A percentile compares a stretch with the other conserved stretches of the same genome.
Evolutionary conservation across 2,888 invertebrate genomes (phyloP).

Genomic region (Volucella inanis): DNA sequence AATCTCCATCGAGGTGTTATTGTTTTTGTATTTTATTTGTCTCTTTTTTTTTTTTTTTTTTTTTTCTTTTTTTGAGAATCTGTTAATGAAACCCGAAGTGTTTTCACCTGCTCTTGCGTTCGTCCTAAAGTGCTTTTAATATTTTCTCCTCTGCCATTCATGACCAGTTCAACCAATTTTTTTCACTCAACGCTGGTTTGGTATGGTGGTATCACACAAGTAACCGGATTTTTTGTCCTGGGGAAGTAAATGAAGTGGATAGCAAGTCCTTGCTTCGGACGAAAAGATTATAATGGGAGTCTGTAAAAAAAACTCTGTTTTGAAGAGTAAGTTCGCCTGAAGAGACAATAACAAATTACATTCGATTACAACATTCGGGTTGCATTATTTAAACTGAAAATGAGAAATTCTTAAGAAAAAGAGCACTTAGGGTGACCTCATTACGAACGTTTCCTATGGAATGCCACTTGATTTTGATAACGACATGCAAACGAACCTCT

Average conservation of each 20-base stretch:
- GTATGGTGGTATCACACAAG: too few relatives aligned
- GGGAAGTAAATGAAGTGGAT: slow-evolving; percentile 1
- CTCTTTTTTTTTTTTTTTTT: background rate
- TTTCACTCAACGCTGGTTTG: background rate
- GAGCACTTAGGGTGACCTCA: too few relatives aligned
- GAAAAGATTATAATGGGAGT: background rate
- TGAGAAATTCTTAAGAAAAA: too few relatives aligned
- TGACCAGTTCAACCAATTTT: slow-evolving; percentile 1
- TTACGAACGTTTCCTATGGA: too few relatives aligned
- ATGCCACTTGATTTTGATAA: too few relatives aligned
- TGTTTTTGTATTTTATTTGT: too few relatives aligned
- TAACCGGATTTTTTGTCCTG: slow-evolving; percentile 7
- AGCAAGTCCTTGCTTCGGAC: background rate
- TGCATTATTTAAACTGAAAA: too few relatives aligned
- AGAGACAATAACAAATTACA: background rate
- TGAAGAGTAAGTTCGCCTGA: background rate
- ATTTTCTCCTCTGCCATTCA: background rate
- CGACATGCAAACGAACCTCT: too few relatives aligned
- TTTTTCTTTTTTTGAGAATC: background rate
- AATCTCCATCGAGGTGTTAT: slow-evolving; percentile 11
- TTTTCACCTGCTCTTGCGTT: slow-evolving; percentile 29
- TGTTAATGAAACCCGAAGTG: slow-evolving; percentile 51
- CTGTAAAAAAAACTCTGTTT: slow-evolving; percentile 6
- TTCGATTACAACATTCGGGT: too few relatives aligned
- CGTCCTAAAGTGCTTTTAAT: slow-evolving; percentile 2